These are phyloP conservation scores for Ecdyonurus torrentis DNA, from an alignment of 2,888 invertebrate species.

Conservation along the genomic window DNA sequence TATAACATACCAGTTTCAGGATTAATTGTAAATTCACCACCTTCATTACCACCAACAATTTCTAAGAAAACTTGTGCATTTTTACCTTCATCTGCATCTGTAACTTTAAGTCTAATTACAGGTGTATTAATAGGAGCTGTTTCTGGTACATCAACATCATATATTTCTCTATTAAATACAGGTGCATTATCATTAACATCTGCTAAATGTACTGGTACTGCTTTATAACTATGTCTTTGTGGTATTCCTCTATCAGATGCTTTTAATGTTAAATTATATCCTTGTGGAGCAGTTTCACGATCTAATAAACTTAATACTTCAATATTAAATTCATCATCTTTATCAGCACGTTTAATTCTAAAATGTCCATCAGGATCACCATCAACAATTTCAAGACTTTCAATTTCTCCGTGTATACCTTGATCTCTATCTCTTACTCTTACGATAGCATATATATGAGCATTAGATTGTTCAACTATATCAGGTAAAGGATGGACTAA, in stretches of 20 bases:
- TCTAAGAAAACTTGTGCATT: conserved; percentile 73
- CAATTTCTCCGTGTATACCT: conserved; percentile 72
- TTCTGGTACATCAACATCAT: conserved; percentile 76
- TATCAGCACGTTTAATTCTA: conserved; percentile 45
- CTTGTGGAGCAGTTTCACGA: conserved; percentile 57
- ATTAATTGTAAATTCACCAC: conserved; percentile 73
- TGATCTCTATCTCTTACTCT: conserved; percentile 66
- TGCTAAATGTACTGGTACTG: conserved; percentile 60
- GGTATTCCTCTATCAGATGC: conserved; percentile 74
- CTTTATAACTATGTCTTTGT: conserved; percentile 57
- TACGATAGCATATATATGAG: conserved; percentile 79
- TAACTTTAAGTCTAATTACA: conserved; percentile 70
- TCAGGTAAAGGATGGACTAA: conserved; percentile 62
- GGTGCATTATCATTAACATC: conserved; percentile 77
- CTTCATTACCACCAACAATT: conserved; percentile 84
- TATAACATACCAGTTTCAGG: conserved; percentile 78
- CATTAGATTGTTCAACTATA: conserved; percentile 61
- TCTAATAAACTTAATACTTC: conserved; percentile 60
- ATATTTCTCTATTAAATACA: conserved; percentile 69
- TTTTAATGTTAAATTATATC: conserved; percentile 73
- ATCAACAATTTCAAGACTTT: conserved; percentile 63
- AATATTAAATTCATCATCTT: conserved; percentile 54
- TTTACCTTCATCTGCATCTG: conserved; percentile 65
- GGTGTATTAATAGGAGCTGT: conserved; percentile 79
- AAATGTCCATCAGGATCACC: conserved; percentile 86